A percentile compares a stretch with the other conserved stretches of the same genome.
These are phyloP conservation scores for Lindbergichthys nudifrons DNA, from an alignment of 2,797 vertebrate genomes.

Conservation along the genomic window DNA sequence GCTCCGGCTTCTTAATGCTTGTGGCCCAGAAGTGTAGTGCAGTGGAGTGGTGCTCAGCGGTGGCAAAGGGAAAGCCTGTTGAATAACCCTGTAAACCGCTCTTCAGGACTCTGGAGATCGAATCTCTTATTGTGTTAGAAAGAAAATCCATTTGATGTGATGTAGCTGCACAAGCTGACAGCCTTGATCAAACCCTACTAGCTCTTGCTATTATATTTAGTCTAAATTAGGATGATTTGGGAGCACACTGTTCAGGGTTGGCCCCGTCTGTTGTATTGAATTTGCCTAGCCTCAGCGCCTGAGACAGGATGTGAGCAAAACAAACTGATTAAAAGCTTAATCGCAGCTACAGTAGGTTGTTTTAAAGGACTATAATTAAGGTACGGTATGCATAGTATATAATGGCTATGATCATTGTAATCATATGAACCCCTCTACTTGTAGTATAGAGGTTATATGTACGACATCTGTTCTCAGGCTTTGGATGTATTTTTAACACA, in stretches of 20 bases:
- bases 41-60: constrained; percentile 63
- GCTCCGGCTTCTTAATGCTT: constrained; percentile 61
- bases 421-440: background rate
- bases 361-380: background rate
- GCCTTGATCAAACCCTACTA: constrained; percentile 6
- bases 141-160: constrained; percentile 2
- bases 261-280: background rate
- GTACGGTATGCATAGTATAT: background rate
- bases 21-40: constrained; percentile 55
- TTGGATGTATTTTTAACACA: background rate
- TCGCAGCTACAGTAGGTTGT: background rate
- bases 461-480: background rate
- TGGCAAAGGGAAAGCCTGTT: constrained; percentile 51
- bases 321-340: background rate
- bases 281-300: background rate
- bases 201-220: background rate
- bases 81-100: constrained; percentile 42
- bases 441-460: background rate
- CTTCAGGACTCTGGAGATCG: constrained; percentile 12
- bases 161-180: constrained; percentile 21
- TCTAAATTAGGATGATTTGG: constrained; percentile 28
- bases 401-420: background rate
- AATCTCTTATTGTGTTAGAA: constrained; percentile 7
- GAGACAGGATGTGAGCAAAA: background rate
- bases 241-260: constrained; percentile 12